Evolutionary conservation across 2,888 invertebrate genomes (phyloP).

Genomic region (Drosophila nr. perissopoda): DNA sequence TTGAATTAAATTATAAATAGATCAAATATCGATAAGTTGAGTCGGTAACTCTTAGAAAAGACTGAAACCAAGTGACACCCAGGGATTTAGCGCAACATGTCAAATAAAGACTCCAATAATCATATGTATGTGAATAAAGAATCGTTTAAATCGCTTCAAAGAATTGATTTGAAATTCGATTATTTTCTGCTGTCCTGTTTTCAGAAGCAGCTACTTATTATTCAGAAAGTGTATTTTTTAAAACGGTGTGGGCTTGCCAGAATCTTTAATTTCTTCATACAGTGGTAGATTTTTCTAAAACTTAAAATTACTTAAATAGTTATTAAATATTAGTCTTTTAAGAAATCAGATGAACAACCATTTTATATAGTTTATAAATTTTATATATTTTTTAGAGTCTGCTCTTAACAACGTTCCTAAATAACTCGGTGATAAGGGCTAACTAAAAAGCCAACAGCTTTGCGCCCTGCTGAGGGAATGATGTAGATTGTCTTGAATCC

Average conservation of each 20-base stretch:
- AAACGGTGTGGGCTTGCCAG: no score
- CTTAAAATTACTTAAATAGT: no score
- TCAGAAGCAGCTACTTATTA: no score
- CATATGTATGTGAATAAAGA: neutral
- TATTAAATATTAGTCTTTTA: no score
- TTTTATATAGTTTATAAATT: no score
- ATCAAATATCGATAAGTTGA: neutral
- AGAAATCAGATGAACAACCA: no score
- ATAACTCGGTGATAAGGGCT: constrained; percentile 25
- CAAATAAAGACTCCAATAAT: constrained; percentile 1
- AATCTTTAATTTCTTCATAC: no score
- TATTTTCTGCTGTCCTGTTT: no score
- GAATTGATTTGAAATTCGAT: no score
- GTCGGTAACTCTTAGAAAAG: neutral
- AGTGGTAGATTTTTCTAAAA: no score
- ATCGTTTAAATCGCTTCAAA: neutral
- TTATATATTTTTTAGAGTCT: neutral
- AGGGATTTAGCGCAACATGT: neutral
- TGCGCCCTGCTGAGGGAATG: constrained; percentile 8
- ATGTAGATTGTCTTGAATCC: constrained; percentile 11
- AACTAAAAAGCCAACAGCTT: constrained; percentile 46
- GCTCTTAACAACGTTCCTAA: constrained; percentile 9
- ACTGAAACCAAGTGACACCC: neutral
- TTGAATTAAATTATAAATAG: neutral
- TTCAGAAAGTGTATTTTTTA: no score